Percentiles rank a stretch among this genome's conserved stretches.
Conservation (phyloP, 2,797 vertebrate species). For the Molothrus ater region DNA sequence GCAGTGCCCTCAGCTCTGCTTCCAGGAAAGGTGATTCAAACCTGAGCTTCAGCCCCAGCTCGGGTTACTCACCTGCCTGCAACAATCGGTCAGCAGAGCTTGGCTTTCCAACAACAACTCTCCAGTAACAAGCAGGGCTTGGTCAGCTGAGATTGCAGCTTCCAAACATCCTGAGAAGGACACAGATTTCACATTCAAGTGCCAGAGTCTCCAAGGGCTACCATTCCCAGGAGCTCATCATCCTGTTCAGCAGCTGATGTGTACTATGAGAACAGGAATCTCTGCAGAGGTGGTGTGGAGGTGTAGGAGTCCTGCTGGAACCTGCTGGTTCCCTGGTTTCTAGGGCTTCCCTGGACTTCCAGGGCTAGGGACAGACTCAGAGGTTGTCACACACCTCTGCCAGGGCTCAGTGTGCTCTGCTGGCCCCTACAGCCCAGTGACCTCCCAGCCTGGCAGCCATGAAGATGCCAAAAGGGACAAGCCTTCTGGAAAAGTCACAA, state of each 20-base stretch:
- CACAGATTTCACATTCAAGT: background rate
- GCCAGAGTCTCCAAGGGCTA: background rate
- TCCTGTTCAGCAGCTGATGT: background rate
- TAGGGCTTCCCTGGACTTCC: background rate
- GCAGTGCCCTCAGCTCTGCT: background rate
- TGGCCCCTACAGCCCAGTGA: background rate
- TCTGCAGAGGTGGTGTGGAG: background rate
- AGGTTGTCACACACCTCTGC: background rate
- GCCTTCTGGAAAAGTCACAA: background rate
- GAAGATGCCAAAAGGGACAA: background rate
- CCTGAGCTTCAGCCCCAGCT: background rate
- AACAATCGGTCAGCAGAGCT: background rate
- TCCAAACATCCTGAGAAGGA: background rate
- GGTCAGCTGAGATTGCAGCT: background rate
- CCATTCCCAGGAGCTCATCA: background rate
- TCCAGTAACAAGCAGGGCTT: conserved; percentile 2
- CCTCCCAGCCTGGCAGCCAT: background rate
- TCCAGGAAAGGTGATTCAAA: conserved; percentile 26
- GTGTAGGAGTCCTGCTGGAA: background rate
- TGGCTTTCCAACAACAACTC: background rate
- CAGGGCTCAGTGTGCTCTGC: background rate
- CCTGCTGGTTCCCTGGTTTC: background rate
- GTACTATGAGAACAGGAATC: background rate
- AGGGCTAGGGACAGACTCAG: background rate
- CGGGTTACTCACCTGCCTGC: background rate